phyloP scores from a whole-genome alignment of 2,888 invertebrate genomes.

The Parapristionchus giblindavisi region DNA sequence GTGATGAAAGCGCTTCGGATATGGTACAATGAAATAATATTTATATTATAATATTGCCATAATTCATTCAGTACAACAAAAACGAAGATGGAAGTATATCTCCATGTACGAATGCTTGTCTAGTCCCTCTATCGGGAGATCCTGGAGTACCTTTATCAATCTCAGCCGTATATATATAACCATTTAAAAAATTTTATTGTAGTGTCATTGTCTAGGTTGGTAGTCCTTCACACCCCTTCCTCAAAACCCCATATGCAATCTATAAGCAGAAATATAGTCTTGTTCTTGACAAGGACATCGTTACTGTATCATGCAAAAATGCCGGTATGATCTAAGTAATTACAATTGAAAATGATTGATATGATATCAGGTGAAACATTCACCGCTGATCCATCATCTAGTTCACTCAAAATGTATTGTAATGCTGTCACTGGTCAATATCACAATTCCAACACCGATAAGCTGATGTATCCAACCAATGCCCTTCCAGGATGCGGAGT shows the following conservation, averaged over 20 bases:
- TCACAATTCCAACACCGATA: background rate
- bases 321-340: background rate
- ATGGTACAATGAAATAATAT: background rate
- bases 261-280: background rate
- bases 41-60: background rate
- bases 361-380: background rate
- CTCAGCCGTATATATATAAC: background rate
- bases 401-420: background rate
- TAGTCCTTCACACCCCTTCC: background rate
- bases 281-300: background rate
- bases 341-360: background rate
- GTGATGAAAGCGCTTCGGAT: conserved; percentile 14
- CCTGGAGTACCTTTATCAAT: background rate
- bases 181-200: background rate
- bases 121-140: background rate
- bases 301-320: conserved; percentile 1
- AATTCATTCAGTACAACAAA: background rate
- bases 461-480: background rate
- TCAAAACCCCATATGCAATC: background rate
- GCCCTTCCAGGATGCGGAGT: background rate
- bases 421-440: background rate
- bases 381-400: background rate
- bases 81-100: background rate
- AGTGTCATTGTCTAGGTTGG: background rate
- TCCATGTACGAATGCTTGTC: background rate